Evolutionary conservation across 2,797 vertebrate genomes (phyloP).

Genomic region (Pelodytes ibericus): DNA sequence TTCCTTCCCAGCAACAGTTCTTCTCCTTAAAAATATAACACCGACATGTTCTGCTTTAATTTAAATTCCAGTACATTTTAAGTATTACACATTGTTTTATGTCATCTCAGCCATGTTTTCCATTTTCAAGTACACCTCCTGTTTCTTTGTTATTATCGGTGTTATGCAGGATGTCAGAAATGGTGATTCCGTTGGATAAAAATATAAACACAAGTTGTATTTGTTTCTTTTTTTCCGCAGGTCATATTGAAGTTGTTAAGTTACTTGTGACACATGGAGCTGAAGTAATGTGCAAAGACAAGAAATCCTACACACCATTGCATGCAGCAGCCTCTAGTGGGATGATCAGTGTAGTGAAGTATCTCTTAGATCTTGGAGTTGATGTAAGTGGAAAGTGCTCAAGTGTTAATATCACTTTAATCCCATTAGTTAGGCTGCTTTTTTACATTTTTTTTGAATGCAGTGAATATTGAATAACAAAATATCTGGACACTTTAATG

Average conservation of each 20-base stretch:
- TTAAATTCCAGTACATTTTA: too few species aligned
- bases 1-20: too few species aligned
- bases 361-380: constrained; percentile 93
- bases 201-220: background rate
- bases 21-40: too few species aligned
- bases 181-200: background rate
- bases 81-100: too few species aligned
- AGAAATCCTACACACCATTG: constrained; percentile 94
- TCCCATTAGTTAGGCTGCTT: too few species aligned
- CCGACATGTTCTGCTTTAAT: too few species aligned
- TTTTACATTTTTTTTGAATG: too few species aligned
- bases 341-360: constrained; percentile 96
- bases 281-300: constrained; percentile 96
- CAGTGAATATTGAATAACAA: too few species aligned
- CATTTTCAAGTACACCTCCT: too few species aligned
- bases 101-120: too few species aligned
- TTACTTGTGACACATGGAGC: constrained; percentile 91
- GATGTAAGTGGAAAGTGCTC: constrained; percentile 80
- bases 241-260: constrained; percentile 96
- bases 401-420: background rate
- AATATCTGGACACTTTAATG: too few species aligned
- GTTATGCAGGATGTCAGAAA: background rate
- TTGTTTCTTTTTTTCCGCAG: constrained; percentile 71
- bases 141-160: background rate
- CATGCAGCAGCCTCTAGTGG: constrained; percentile 96